Conservation (phyloP, 1,140 invertebrate genomes). For the Apolygus lucorum region DNA sequence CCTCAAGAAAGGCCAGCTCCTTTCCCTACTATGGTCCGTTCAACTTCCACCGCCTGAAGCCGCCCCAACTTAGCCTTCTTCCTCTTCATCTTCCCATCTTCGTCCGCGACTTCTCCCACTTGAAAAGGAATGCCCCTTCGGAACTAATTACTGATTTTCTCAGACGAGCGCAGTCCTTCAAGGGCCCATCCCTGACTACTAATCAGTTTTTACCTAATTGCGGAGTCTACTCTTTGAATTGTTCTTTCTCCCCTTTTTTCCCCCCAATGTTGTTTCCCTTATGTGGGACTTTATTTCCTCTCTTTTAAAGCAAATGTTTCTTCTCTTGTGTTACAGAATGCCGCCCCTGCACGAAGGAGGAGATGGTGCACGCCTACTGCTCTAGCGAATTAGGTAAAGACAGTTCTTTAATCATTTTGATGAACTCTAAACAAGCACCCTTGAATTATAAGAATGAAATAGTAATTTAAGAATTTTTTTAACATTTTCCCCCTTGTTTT, state of each 20-base stretch:
- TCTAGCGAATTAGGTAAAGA: conserved; percentile 70
- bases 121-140: background rate
- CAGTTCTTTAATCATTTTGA: too few species aligned
- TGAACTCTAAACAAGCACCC: too few species aligned
- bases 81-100: background rate
- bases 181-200: conserved; percentile 8
- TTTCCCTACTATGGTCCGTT: too few species aligned
- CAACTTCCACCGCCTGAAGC: too few species aligned
- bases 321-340: conserved; percentile 43
- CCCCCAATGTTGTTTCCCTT: background rate
- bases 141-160: conserved; percentile 8
- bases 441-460: too few species aligned
- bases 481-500: too few species aligned
- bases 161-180: background rate
- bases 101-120: background rate
- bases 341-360: conserved; percentile 62
- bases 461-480: too few species aligned
- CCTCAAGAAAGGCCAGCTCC: too few species aligned
- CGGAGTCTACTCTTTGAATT: background rate
- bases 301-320: background rate
- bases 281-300: background rate
- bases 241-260: background rate
- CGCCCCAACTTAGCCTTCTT: too few species aligned
- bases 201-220: conserved; percentile 6
- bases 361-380: conserved; percentile 66